Conservation (phyloP, 2,888 invertebrate genomes). For the Sphaeridia pumilis region DNA sequence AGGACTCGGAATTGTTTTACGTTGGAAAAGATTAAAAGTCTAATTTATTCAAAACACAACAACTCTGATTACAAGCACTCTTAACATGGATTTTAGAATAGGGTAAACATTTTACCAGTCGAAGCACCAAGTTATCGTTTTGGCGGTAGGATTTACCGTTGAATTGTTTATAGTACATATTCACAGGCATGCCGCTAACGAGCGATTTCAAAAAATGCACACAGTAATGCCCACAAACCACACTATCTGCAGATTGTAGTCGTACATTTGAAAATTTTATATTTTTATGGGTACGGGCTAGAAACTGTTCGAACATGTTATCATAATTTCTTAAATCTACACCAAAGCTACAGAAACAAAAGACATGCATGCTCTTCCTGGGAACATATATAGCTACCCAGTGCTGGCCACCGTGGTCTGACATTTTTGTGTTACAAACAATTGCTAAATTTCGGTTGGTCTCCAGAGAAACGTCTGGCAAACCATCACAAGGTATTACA, state of each 20-base stretch:
- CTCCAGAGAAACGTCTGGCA: conserved; percentile 1
- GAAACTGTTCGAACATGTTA: conserved; percentile 15
- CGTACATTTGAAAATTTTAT: neutral
- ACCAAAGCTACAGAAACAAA: conserved; percentile 15
- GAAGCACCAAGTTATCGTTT: too few species aligned
- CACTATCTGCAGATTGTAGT: conserved; percentile 7
- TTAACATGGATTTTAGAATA: too few species aligned
- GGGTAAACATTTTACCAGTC: too few species aligned
- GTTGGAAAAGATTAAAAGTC: too few species aligned
- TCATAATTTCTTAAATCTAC: conserved; percentile 9
- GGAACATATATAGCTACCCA: conserved; percentile 12
- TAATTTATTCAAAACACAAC: too few species aligned
- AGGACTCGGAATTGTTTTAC: too few species aligned
- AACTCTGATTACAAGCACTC: too few species aligned
- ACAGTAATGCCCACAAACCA: conserved; percentile 16
- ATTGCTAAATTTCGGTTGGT: conserved; percentile 9
- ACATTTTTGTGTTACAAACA: conserved; percentile 10
- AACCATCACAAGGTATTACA: conserved; percentile 14
- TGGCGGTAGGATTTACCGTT: too few species aligned
- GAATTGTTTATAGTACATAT: neutral
- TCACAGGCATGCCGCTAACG: neutral
- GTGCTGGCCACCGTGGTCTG: conserved; percentile 8
- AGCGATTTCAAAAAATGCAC: conserved; percentile 9
- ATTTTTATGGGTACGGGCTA: neutral
- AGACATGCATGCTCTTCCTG: neutral